Evolutionary conservation across 2,888 invertebrate species (phyloP).

Genomic region (Metopia argyrocephala): DNA sequence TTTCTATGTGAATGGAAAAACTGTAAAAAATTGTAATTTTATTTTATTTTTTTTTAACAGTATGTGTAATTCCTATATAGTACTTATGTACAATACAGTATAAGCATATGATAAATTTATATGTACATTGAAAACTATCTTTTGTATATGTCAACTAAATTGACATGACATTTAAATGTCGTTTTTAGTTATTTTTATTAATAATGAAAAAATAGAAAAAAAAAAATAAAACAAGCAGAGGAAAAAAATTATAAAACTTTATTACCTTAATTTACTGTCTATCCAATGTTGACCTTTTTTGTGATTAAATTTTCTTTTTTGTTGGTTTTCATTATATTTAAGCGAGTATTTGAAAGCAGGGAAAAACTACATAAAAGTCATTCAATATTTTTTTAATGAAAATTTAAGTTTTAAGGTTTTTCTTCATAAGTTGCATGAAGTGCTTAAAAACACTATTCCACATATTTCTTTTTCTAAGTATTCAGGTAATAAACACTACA

Average conservation of each 20-base stretch:
- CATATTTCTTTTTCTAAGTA: too few relatives aligned
- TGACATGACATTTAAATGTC: conserved; percentile 59
- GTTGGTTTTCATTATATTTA: background rate
- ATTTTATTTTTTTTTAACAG: background rate
- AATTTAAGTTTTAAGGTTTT: background rate
- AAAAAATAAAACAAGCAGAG: conserved; percentile 5
- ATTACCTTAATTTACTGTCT: conserved; percentile 47
- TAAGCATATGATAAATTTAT: background rate
- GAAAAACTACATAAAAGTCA: background rate
- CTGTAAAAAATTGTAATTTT: background rate
- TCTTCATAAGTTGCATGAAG: too few relatives aligned
- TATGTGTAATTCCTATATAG: background rate
- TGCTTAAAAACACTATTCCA: too few relatives aligned
- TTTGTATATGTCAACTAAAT: conserved; percentile 53
- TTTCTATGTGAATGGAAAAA: too few relatives aligned
- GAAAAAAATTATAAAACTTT: conserved; percentile 35
- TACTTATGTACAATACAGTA: too few relatives aligned
- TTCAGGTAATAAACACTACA: too few relatives aligned
- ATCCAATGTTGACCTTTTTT: conserved; percentile 1
- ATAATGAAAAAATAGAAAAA: conserved; percentile 7
- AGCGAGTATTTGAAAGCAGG: background rate
- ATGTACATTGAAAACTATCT: conserved; percentile 31
- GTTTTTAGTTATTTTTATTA: conserved; percentile 22
- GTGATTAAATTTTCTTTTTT: background rate
- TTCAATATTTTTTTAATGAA: background rate